Evolutionary conservation across 2,888 invertebrate genomes (phyloP).

Genomic region (Morpho achilles): DNA sequence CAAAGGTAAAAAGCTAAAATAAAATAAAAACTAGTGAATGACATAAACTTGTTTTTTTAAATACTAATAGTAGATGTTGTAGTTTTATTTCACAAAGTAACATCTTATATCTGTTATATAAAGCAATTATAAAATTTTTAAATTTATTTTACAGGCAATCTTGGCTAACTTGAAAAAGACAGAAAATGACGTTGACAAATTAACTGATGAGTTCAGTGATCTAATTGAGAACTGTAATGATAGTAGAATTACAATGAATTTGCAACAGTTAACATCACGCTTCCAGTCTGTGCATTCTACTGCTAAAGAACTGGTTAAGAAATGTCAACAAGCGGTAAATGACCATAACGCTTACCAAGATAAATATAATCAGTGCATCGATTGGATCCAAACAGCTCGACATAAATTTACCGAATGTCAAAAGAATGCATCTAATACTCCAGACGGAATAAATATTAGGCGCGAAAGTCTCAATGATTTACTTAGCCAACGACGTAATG

Average conservation of each 20-base stretch:
- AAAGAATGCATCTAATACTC: slow-evolving; percentile 81
- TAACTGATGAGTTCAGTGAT: slow-evolving; percentile 91
- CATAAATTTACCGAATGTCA: slow-evolving; percentile 84
- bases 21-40: slow-evolving; percentile 1
- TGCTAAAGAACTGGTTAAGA: slow-evolving; percentile 93
- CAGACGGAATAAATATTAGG: slow-evolving; percentile 84
- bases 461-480: slow-evolving; percentile 86
- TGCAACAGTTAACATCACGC: slow-evolving; percentile 93
- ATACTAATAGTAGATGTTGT: slow-evolving; percentile 71
- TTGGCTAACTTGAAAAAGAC: slow-evolving; percentile 88
- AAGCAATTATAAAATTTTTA: neutral
- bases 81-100: slow-evolving; percentile 51
- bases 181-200: slow-evolving; percentile 91
- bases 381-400: slow-evolving; percentile 89
- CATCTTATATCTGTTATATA: neutral
- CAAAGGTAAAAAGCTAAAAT: neutral
- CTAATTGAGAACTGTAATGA: slow-evolving; percentile 92
- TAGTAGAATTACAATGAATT: slow-evolving; percentile 90
- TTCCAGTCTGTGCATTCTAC: slow-evolving; percentile 94
- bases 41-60: slow-evolving; percentile 20
- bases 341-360: slow-evolving; percentile 90
- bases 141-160: slow-evolving; percentile 80
- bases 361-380: slow-evolving; percentile 90
- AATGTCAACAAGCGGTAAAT: slow-evolving; percentile 92
- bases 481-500: slow-evolving; percentile 85